A percentile compares a stretch with the other conserved stretches of the same genome.
phyloP scores from a whole-genome alignment of 2,888 invertebrate genomes.

The Dryococelus australis region DNA sequence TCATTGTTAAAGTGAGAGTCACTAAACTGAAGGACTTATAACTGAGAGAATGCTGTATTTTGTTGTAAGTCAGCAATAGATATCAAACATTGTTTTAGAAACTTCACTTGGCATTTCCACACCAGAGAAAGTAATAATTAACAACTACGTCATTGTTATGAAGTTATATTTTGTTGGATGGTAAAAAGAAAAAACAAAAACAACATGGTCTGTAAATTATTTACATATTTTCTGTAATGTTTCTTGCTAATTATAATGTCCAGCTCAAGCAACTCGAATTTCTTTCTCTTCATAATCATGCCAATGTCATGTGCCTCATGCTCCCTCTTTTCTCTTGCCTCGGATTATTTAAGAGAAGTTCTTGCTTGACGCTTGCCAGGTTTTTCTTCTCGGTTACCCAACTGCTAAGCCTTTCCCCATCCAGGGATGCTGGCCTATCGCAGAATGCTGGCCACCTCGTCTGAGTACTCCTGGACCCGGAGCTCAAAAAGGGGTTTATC shows the following conservation, averaged over 20 bases:
- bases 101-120: no score
- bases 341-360: neutral
- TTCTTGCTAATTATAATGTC: neutral
- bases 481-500: neutral
- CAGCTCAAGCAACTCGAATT: neutral
- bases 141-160: no score
- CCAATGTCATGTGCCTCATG: neutral
- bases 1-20: no score
- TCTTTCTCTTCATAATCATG: neutral
- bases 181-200: no score
- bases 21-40: no score
- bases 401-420: neutral
- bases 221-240: neutral
- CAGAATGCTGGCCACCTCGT: neutral
- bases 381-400: neutral
- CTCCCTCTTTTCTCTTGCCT: conserved; percentile 1
- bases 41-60: no score
- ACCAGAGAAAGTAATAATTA: no score
- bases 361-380: neutral
- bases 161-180: no score
- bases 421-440: neutral
- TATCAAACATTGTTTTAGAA: no score
- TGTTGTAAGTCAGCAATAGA: no score
- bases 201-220: neutral
- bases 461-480: neutral